Evolutionary conservation across 2,113 vertebrate species (phyloP), one percentile per base, ranked within the genome.

Genomic region (Willisornis vidua): DNA sequence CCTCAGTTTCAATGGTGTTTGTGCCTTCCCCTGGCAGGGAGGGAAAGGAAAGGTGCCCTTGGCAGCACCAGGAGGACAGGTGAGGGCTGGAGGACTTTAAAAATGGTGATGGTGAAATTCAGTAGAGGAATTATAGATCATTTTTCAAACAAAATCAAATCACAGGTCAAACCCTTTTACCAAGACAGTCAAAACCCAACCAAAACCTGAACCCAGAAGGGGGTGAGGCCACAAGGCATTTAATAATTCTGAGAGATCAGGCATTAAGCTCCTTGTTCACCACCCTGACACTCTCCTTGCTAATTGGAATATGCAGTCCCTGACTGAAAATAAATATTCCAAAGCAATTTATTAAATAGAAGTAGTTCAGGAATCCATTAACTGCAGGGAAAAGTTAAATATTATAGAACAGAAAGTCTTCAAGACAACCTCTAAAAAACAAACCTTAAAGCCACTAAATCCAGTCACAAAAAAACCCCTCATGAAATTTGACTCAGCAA

Each of bases 351-450:
- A 92, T 48, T 91, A 87, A 37, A 61, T 2, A 51, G 63, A 62
- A 90, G 78, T 46, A 90, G 79, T 86, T 87, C 67, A 88, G 76
- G 79, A 93, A 89, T 72, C 83, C 89, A 90, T 90, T 90, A 94
- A 67, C 68, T 71, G 65, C 52, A 74, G 51, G 57, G 84, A 52
- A 23, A 71, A 89, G 90, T 84, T 49, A 54, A 68, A 73, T 84
- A 84, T 73, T 67, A 71, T 46, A 51, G 86, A 91, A 79, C 33
- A 90, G 31, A 83, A 94, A 84, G 31, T 84, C 77, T 93, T 72
- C 48, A 67, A 79, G 71, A 37, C 45, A 91, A 65, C 14, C n/a
- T 37, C 68, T 67, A 55, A 81, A 83, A 94, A 88, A 49, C 35
- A 93, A 91, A 49, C 12, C 70, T 74, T 61, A 80, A 57, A 95